phyloP scores from a whole-genome alignment of 2,888 invertebrate genomes.

The Aethes cnicana region DNA sequence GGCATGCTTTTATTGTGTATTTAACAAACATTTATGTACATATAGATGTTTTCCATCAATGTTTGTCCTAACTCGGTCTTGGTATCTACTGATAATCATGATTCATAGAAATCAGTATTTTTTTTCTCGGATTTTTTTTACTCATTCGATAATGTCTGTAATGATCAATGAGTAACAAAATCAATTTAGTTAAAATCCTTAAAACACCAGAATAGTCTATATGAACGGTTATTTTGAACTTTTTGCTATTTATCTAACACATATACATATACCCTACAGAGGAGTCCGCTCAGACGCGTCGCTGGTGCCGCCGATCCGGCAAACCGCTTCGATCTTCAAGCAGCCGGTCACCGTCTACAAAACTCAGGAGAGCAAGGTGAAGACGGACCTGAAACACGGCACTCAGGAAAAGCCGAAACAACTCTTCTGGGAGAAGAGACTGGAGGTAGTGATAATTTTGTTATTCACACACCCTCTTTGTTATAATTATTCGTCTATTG shows the following conservation, averaged over 20 bases:
- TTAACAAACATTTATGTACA: slow-evolving; percentile 6
- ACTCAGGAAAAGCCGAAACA: slow-evolving; percentile 96
- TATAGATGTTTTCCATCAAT: neutral
- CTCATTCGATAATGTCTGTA: too few species aligned
- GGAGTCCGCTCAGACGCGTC: slow-evolving; percentile 93
- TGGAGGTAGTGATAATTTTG: slow-evolving; percentile 67
- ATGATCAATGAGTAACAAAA: neutral
- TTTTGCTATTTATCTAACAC: slow-evolving; percentile 60
- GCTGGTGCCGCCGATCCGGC: slow-evolving; percentile 95
- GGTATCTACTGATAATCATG: too few species aligned
- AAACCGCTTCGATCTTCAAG: slow-evolving; percentile 99
- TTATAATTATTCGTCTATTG: neutral
- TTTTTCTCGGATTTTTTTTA: neutral
- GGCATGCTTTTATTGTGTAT: slow-evolving; percentile 26
- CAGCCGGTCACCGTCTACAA: slow-evolving; percentile 98
- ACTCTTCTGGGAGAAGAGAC: slow-evolving; percentile 91
- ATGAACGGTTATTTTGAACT: slow-evolving; percentile 15
- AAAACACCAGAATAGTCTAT: too few species aligned
- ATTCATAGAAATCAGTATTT: too few species aligned
- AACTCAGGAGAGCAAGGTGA: slow-evolving; percentile 94
- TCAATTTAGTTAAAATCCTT: slow-evolving; percentile 4
- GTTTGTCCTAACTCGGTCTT: slow-evolving; percentile 4
- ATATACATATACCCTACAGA: slow-evolving; percentile 67
- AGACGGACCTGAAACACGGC: slow-evolving; percentile 94
- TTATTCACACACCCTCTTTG: slow-evolving; percentile 46